Conservation (phyloP, 53 echinoderm and acorn worm species). For the Apostichopus leukothele region DNA sequence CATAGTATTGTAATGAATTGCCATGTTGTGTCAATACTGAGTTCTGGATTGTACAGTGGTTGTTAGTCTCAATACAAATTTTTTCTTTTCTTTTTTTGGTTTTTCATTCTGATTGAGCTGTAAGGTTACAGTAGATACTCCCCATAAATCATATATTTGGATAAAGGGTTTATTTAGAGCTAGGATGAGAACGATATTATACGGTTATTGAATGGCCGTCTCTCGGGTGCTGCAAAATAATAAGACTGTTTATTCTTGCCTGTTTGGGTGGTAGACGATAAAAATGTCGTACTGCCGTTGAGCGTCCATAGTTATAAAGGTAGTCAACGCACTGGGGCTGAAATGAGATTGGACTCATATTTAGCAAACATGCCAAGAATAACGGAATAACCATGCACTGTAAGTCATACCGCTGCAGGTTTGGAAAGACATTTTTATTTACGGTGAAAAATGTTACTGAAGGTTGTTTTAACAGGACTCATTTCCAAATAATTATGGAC, state of each 20-base stretch:
- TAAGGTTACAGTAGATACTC: neutral
- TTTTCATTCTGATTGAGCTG: neutral
- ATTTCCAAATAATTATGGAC: no score
- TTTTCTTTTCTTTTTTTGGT: no score
- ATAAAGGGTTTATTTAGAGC: neutral
- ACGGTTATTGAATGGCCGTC: constrained; percentile 39
- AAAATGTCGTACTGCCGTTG: neutral
- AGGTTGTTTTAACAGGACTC: no score
- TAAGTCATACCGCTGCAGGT: no score
- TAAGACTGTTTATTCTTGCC: neutral
- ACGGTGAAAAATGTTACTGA: no score
- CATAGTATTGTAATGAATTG: no score
- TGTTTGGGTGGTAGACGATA: neutral
- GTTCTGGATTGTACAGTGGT: no score
- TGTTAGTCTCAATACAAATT: no score
- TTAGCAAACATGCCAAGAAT: no score
- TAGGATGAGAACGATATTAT: constrained; percentile 18
- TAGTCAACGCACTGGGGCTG: neutral
- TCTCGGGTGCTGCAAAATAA: neutral
- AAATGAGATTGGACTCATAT: neutral
- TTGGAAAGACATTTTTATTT: no score
- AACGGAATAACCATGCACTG: no score
- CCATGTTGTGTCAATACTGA: no score
- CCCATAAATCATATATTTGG: neutral
- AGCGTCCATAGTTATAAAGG: neutral